Conservation (phyloP, 1,140 invertebrate genomes). For the Bemisia tabaci region DNA sequence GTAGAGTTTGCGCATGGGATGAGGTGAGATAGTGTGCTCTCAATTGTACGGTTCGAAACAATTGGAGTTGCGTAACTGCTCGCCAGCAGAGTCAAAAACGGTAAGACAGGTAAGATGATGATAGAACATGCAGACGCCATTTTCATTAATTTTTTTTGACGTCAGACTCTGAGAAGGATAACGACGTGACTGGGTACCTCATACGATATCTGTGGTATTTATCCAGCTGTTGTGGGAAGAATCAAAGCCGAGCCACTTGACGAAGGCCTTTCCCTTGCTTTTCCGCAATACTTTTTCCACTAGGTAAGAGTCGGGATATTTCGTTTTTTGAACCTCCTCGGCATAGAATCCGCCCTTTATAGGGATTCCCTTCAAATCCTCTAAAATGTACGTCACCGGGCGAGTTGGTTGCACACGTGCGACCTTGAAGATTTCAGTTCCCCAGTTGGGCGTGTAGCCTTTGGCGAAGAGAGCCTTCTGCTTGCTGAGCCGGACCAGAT, state of each 20-base stretch:
- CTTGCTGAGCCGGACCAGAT: conserved; percentile 14
- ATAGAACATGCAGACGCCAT: no score
- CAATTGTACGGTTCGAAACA: no score
- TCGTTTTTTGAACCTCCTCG: conserved; percentile 19
- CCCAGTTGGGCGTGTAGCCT: conserved; percentile 12
- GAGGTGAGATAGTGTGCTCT: no score
- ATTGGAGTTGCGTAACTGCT: no score
- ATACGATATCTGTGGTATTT: no score
- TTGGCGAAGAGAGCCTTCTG: conserved; percentile 13
- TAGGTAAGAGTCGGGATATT: conserved; percentile 26
- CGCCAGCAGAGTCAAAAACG: no score
- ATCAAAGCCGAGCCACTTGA: conserved; percentile 29
- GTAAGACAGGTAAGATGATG: no score
- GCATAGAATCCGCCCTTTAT: conserved; percentile 14
- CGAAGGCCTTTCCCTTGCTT: conserved; percentile 20
- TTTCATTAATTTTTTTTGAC: no score
- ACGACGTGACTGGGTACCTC: no score
- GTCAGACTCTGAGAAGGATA: no score
- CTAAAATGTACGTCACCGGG: conserved; percentile 8
- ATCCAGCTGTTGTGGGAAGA: conserved; percentile 26
- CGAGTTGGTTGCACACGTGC: not conserved
- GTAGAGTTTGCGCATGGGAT: no score
- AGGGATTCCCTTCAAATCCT: conserved; percentile 4
- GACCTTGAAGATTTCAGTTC: conserved; percentile 12
- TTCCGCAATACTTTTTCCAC: conserved; percentile 24